A percentile compares a stretch with the other conserved stretches of the same genome.
Evolutionary conservation across 2,888 invertebrate genomes (phyloP).

Genomic region (Xanthia icteritia): DNA sequence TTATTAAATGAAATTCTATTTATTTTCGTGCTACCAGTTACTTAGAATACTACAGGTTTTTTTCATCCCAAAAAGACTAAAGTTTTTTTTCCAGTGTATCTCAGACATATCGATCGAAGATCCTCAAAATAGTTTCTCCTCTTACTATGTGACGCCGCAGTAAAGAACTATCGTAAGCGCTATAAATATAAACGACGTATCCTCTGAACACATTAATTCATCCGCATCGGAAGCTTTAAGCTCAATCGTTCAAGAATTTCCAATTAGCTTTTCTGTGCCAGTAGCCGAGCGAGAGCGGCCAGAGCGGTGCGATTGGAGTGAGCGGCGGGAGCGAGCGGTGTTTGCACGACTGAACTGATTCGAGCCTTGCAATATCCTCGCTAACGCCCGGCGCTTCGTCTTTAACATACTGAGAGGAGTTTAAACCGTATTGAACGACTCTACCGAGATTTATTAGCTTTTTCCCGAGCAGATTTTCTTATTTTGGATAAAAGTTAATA

Average conservation of each 20-base stretch:
- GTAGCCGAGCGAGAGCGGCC: neutral
- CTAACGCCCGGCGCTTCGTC: conserved; percentile 22
- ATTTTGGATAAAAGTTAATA: conserved; percentile 13
- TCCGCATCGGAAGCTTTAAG: conserved; percentile 26
- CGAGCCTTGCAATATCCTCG: conserved; percentile 51
- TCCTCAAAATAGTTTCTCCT: neutral
- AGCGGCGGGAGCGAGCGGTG: conserved; percentile 21
- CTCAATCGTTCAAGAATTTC: conserved; percentile 44
- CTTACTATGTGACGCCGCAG: neutral
- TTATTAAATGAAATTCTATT: neutral
- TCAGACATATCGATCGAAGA: neutral
- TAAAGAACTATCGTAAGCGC: neutral
- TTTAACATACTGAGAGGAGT: conserved; percentile 46
- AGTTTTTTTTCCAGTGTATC: neutral
- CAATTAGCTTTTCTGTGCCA: conserved; percentile 47
- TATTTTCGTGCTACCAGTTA: neutral
- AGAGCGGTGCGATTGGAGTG: conserved; percentile 7
- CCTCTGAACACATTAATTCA: conserved; percentile 8
- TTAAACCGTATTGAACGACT: conserved; percentile 43
- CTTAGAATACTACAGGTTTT: too few species aligned
- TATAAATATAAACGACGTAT: neutral
- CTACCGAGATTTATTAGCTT: conserved; percentile 43
- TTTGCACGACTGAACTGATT: conserved; percentile 54
- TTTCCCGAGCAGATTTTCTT: conserved; percentile 16
- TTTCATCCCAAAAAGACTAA: neutral